Conservation (phyloP, 2,888 invertebrate genomes). For the Stegophylla sp. region DNA sequence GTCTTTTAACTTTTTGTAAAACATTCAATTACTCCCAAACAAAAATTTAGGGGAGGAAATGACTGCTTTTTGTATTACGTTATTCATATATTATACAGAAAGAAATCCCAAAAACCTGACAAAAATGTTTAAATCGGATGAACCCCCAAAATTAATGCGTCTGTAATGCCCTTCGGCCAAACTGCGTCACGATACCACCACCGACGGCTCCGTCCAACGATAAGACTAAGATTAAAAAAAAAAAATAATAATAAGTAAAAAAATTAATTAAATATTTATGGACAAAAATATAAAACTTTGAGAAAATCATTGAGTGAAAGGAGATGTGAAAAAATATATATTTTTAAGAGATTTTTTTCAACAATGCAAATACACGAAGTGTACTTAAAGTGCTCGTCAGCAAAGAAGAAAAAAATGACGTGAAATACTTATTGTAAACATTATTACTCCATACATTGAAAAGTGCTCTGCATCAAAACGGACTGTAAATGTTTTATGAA, state of each 20-base stretch:
- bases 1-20: too few species aligned
- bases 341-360: background rate
- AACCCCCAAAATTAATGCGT: slow-evolving; percentile 10
- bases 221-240: background rate
- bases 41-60: too few species aligned
- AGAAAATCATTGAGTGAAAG: background rate
- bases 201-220: too few species aligned
- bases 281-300: background rate
- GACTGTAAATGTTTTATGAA: slow-evolving; percentile 20
- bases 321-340: background rate
- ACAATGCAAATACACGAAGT: background rate
- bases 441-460: background rate
- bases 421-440: slow-evolving; percentile 8
- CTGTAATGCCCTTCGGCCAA: background rate
- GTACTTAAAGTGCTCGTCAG: background rate
- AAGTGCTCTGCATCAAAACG: background rate
- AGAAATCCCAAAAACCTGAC: background rate
- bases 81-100: background rate
- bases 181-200: background rate
- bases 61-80: too few species aligned
- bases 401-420: background rate
- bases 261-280: slow-evolving; percentile 2
- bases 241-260: too few species aligned
- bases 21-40: too few species aligned
- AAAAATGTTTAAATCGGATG: slow-evolving; percentile 9